Evolutionary conservation across 2,797 vertebrate species (phyloP).

Genomic region (Mus minutoides): DNA sequence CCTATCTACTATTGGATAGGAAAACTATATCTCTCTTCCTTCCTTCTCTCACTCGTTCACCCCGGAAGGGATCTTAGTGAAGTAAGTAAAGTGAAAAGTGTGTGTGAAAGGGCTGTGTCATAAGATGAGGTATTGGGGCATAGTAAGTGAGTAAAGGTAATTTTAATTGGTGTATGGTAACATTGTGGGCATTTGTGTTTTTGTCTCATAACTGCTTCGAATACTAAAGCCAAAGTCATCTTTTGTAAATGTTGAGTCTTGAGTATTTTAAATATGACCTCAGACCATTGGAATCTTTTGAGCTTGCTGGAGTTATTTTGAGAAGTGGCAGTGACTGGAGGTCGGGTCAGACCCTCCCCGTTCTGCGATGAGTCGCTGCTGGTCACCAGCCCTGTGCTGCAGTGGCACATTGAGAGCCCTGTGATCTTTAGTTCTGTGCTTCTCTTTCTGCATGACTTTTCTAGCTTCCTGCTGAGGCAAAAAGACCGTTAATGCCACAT

Average conservation of each 20-base stretch:
- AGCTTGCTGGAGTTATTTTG: constrained; percentile 58
- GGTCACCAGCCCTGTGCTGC: constrained; percentile 41
- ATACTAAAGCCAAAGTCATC: constrained; percentile 22
- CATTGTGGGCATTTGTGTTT: neutral
- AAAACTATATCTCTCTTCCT: too few species aligned
- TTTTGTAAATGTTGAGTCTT: constrained; percentile 27
- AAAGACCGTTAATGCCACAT: neutral
- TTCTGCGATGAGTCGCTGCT: constrained; percentile 25
- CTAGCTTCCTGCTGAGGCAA: constrained; percentile 4
- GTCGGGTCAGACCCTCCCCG: constrained; percentile 47
- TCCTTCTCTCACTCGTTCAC: too few species aligned
- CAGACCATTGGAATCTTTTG: constrained; percentile 59
- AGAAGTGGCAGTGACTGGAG: constrained; percentile 46
- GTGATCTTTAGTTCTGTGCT: constrained; percentile 39
- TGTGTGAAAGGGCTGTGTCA: neutral
- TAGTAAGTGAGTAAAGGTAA: neutral
- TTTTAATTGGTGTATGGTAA: neutral
- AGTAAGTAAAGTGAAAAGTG: neutral
- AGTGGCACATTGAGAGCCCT: constrained; percentile 15
- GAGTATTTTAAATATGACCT: constrained; percentile 56
- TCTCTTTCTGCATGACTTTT: constrained; percentile 10
- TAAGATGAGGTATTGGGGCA: neutral
- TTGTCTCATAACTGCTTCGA: constrained; percentile 46
- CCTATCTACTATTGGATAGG: too few species aligned
- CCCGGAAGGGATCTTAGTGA: neutral